Evolutionary conservation across 1,140 invertebrate species (phyloP).

Genomic region (Pomacea maculata): DNA sequence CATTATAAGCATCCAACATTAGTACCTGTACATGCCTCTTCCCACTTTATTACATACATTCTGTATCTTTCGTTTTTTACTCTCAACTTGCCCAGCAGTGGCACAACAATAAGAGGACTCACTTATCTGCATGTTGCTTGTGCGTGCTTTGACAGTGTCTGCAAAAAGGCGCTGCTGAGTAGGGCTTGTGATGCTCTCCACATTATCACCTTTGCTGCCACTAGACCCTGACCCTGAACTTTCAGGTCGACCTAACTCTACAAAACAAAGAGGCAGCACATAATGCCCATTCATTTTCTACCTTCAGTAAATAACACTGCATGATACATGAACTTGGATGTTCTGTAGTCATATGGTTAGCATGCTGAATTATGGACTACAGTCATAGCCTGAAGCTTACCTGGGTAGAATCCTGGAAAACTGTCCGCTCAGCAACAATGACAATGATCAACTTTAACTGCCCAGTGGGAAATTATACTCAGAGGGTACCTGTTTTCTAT

Average conservation of each 20-base stretch:
- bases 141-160: conserved; percentile 7
- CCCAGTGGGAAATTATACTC: no score
- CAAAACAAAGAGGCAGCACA: neutral
- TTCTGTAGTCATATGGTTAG: neutral
- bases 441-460: no score
- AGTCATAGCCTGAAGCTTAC: no score
- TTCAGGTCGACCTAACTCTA: neutral
- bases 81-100: no score
- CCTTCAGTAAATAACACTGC: neutral
- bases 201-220: conserved; percentile 8
- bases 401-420: no score
- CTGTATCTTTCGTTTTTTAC: no score
- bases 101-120: neutral
- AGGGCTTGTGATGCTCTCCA: neutral
- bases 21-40: no score
- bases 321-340: neutral
- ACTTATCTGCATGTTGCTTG: conserved; percentile 8
- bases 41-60: no score
- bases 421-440: no score
- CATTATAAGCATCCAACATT: no score
- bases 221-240: conserved; percentile 1
- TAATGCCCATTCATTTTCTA: neutral
- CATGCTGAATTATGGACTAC: no score
- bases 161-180: conserved; percentile 8
- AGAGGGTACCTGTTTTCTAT: no score